Conservation (phyloP, 2,797 vertebrate species). For the Paedocypris micromegethes region DNA sequence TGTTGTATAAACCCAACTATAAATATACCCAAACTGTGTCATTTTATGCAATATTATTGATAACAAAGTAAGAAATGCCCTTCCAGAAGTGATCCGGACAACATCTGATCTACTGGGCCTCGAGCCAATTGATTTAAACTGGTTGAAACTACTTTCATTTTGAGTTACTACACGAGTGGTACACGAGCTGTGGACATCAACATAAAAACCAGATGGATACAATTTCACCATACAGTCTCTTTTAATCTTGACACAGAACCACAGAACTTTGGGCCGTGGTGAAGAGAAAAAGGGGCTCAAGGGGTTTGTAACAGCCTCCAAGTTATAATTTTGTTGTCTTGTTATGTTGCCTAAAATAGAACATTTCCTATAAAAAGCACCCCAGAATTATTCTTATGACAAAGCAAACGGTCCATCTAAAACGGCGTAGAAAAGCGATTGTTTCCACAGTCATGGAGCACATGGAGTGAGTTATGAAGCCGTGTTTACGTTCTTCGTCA, state of each 20-base stretch:
- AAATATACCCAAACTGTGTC: no score
- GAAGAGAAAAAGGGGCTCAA: slow-evolving; percentile 45
- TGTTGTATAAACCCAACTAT: no score
- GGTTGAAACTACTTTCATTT: slow-evolving; percentile 28
- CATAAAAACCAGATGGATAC: slow-evolving; percentile 53
- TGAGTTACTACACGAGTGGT: slow-evolving; percentile 34
- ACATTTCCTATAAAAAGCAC: slow-evolving; percentile 72
- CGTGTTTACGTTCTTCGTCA: slow-evolving; percentile 58
- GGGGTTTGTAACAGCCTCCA: slow-evolving; percentile 48
- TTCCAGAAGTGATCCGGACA: no score
- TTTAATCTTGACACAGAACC: slow-evolving; percentile 51
- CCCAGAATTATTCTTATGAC: slow-evolving; percentile 73
- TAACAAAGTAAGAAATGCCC: no score
- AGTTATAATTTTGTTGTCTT: slow-evolving; percentile 74
- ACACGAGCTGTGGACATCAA: slow-evolving; percentile 42
- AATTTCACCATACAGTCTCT: slow-evolving; percentile 51
- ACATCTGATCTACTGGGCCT: no score
- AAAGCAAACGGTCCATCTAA: slow-evolving; percentile 64
- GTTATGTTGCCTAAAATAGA: slow-evolving; percentile 80
- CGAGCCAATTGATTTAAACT: no score
- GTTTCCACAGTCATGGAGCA: slow-evolving; percentile 56
- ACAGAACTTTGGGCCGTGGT: slow-evolving; percentile 49
- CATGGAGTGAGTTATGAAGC: slow-evolving; percentile 65
- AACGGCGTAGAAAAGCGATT: slow-evolving; percentile 38
- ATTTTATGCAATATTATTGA: no score